Conservation (phyloP, 2,797 vertebrate species). For the Eutrigla gurnardus region DNA sequence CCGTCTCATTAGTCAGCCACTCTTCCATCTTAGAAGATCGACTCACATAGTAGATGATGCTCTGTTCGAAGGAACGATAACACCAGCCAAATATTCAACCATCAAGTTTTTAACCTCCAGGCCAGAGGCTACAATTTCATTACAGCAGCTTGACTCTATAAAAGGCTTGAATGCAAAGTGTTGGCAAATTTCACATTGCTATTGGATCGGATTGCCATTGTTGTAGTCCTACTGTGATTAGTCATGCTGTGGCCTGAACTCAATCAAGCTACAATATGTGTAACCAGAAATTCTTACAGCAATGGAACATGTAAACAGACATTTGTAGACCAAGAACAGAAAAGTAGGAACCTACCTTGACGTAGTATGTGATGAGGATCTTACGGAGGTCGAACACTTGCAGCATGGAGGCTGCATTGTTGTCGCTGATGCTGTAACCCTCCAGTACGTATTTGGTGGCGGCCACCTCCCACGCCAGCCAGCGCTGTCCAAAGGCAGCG, state of each 20-base stretch:
- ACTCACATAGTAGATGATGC: conserved; percentile 98
- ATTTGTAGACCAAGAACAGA: not conserved
- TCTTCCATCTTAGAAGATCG: conserved; percentile 94
- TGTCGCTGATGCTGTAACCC: conserved; percentile 99
- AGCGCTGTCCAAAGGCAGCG: conserved; percentile 96
- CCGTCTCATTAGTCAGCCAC: conserved; percentile 93
- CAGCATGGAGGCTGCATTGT: conserved; percentile 98
- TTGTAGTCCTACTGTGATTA: not conserved
- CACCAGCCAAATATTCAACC: not conserved
- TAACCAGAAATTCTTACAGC: not conserved
- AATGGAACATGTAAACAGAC: not conserved
- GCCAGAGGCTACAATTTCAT: not conserved
- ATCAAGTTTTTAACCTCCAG: not conserved
- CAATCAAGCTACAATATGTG: not conserved
- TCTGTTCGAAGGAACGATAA: conserved; percentile 78
- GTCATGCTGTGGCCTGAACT: not conserved
- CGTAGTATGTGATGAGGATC: conserved; percentile 98
- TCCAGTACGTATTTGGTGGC: conserved; percentile 98
- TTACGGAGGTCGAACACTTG: conserved; percentile 98
- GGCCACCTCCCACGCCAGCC: conserved; percentile 98
- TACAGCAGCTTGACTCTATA: not conserved
- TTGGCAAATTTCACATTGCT: not conserved
- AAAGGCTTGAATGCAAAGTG: not conserved
- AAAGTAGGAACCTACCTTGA: conserved; percentile 86
- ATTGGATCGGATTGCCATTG: not conserved